Percentiles rank a stretch among this genome's conserved stretches.
These are phyloP conservation scores for Drosophila repleta DNA, from an alignment of 1,140 invertebrate species.

Conservation along the genomic window DNA sequence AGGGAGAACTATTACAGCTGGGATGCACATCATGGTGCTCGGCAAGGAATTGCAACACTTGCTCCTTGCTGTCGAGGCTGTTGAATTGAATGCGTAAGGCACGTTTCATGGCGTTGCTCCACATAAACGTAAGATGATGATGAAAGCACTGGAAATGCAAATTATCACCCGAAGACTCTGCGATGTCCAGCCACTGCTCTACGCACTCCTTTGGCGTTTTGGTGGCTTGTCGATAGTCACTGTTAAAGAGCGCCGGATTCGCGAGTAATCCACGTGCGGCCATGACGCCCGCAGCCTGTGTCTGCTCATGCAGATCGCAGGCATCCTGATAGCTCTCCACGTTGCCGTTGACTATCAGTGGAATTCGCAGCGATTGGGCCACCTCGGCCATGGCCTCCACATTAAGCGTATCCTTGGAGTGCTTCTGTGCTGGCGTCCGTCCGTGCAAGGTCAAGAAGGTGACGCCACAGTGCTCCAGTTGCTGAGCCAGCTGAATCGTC, in stretches of 20 bases:
- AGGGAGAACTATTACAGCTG: neutral
- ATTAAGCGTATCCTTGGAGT: conserved; percentile 90
- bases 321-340: conserved; percentile 90
- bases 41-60: conserved; percentile 89
- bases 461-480: conserved; percentile 92
- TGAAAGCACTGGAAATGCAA: conserved; percentile 93
- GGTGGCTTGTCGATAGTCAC: conserved; percentile 87
- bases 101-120: conserved; percentile 91
- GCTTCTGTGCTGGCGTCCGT: conserved; percentile 92
- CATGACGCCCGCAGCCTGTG: conserved; percentile 94
- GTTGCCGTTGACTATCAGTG: conserved; percentile 96
- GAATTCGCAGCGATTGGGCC: conserved; percentile 88
- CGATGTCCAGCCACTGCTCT: conserved; percentile 93
- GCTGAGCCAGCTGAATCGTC: conserved; percentile 87
- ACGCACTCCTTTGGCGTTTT: conserved; percentile 91
- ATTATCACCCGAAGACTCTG: conserved; percentile 84
- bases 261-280: conserved; percentile 93
- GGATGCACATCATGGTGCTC: conserved; percentile 59
- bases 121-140: conserved; percentile 97
- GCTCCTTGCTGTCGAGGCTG: conserved; percentile 87
- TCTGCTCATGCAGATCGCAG: conserved; percentile 86
- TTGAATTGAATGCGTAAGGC: conserved; percentile 91
- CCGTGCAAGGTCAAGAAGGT: conserved; percentile 96
- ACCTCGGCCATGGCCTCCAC: conserved; percentile 89
- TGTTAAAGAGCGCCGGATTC: conserved; percentile 94